Base-by-base conservation (phyloP, 2,113 vertebrate genomes). In the Malurus alboscapulatus region DNA sequence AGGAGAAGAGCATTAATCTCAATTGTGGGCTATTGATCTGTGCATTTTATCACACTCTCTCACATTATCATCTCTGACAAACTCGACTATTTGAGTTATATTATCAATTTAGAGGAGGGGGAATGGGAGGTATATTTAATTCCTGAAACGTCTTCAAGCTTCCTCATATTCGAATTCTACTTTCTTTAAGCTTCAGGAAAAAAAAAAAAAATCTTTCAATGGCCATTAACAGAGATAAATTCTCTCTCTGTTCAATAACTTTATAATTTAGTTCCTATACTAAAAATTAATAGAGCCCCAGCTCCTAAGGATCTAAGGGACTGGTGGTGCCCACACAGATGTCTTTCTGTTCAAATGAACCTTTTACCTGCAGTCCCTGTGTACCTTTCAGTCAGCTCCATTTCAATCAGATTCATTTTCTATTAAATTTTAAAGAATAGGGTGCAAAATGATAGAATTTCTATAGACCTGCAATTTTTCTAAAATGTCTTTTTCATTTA, bases 401-500 rank as follows among this genome's bases (percentile, higher is more conserved):
- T 87, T 95, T 96, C 91, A 93, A 93, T 94, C 94, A 92, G 77
- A 65, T 89, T 93, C 74, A 92, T 97, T 97, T 97, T 87, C 95
- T 78, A 94, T 97, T 96, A 95, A 15, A 91, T 92, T 88, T 90
- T 68, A 84, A 88, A 97, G 96, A 97, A 96, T 74, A 88, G 90
- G 87, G 72, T 32, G 66, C 54, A 92, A 96, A 97, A 94, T 92
- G 92, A 93, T 77, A 92, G 75, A 51, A 92, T 97, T 96, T 95
- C 91, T 95, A 76, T 88, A 87, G 93, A 73, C 47, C 38, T 1
- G 14, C 78, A 73, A 87, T 94, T 96, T 95, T 95, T 67, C 93
- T 96, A 76, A 96, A 97, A 97, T 72, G 59, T 78, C 84, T 93
- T 95, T 96, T 97, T 96, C 89, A 97, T 95, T 95, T 85, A 67